These are phyloP conservation scores for Liparis tanakae DNA, from an alignment of 2,797 vertebrate genomes.

Conservation along the genomic window DNA sequence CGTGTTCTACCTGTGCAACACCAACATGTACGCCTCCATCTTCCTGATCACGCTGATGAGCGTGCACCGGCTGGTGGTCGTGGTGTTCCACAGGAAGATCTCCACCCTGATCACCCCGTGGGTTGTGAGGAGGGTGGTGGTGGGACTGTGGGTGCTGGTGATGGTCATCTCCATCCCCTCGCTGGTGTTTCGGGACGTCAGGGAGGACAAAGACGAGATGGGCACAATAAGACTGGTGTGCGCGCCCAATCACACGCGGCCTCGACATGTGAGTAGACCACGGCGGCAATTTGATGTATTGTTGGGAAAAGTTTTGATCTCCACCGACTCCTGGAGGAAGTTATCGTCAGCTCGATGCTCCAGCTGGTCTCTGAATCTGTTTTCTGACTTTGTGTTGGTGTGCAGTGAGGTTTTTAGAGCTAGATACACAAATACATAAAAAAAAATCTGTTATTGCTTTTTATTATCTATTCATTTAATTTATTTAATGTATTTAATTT, in stretches of 20 bases:
- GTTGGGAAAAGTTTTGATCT: background rate
- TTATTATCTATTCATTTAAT: too few relatives aligned
- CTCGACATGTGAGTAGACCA: conserved; percentile 66
- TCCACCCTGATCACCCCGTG: conserved; percentile 69
- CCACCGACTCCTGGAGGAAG: too few relatives aligned
- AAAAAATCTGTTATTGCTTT: background rate
- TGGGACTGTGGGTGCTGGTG: conserved; percentile 82
- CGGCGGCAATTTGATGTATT: background rate
- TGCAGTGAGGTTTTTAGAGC: background rate
- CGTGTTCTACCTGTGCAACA: conserved; percentile 89
- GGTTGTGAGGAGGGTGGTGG: conserved; percentile 76
- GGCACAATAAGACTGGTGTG: conserved; percentile 53
- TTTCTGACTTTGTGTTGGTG: background rate
- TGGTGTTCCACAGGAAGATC: conserved; percentile 80
- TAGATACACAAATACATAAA: background rate
- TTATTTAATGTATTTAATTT: too few relatives aligned
- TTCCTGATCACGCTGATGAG: conserved; percentile 91
- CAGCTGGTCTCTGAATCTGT: background rate
- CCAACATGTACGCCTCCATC: conserved; percentile 93
- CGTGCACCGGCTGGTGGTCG: conserved; percentile 85
- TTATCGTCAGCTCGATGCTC: too few relatives aligned
- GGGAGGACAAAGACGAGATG: fast-evolving
- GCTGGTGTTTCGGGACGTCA: conserved; percentile 82
- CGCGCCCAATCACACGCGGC: conserved; percentile 55
- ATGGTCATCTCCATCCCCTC: conserved; percentile 83